phyloP scores from a whole-genome alignment of 2,113 vertebrate species.

The Nesogale talazaci region DNA sequence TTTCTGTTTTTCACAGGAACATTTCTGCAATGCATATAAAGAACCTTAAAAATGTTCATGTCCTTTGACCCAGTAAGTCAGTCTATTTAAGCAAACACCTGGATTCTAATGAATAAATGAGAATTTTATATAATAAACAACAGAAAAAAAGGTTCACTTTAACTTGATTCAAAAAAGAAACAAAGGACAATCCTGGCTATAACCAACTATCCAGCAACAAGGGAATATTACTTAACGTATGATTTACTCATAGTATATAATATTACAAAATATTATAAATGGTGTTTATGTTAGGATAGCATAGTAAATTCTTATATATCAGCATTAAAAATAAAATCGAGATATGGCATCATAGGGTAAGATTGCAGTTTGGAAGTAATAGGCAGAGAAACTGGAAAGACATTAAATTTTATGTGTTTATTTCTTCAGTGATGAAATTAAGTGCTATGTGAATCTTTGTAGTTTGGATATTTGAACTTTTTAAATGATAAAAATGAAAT shows the following conservation, averaged over 20 bases:
- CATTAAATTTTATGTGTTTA: not conserved
- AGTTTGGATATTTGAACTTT: not conserved
- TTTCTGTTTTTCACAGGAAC: conserved; percentile 46
- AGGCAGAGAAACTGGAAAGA: not conserved
- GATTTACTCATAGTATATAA: not conserved
- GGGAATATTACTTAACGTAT: not conserved
- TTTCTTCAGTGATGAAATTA: not conserved
- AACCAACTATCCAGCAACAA: not conserved
- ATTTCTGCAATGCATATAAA: conserved; percentile 47
- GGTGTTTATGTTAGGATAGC: not conserved
- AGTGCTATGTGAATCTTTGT: not conserved
- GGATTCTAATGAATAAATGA: conserved; percentile 37
- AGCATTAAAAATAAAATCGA: not conserved
- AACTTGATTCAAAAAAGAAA: not conserved
- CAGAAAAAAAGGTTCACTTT: not conserved
- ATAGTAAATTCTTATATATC: conserved; percentile 16
- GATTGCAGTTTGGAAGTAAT: not conserved
- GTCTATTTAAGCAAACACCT: conserved; percentile 15
- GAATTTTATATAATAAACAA: not conserved
- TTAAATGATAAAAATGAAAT: not conserved
- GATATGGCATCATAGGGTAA: not conserved
- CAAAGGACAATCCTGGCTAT: conserved; percentile 1
- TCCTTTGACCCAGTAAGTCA: conserved; percentile 14
- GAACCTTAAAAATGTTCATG: not conserved
- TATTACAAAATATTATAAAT: not conserved